Conservation (phyloP, 1,140 invertebrate species). For the Elymnias hypermnestra region DNA sequence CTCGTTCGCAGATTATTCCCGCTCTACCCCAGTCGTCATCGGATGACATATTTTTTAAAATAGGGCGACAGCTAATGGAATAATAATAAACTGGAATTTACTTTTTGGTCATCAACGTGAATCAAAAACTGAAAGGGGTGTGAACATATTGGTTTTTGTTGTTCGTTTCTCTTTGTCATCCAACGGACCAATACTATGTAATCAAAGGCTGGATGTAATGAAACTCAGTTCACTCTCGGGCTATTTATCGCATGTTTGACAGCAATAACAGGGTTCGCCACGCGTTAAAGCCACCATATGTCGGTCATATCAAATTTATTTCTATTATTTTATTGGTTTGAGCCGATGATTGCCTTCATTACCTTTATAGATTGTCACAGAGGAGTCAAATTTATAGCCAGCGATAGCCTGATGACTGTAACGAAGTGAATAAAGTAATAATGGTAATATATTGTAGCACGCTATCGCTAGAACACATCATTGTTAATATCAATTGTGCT, state of each 20-base stretch:
- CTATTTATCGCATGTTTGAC: conserved; percentile 75
- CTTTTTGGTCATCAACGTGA: conserved; percentile 71
- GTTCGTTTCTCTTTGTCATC: conserved; percentile 63
- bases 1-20: conserved; percentile 51
- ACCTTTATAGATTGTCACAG: conserved; percentile 70
- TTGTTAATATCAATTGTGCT: conserved; percentile 31
- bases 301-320: conserved; percentile 76
- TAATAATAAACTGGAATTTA: conserved; percentile 75
- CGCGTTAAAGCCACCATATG: conserved; percentile 70
- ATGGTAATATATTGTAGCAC: conserved; percentile 64
- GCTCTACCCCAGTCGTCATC: conserved; percentile 63
- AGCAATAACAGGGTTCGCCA: conserved; percentile 70
- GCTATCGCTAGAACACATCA: conserved; percentile 35
- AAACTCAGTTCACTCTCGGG: conserved; percentile 55
- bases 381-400: conserved; percentile 70
- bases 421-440: conserved; percentile 67
- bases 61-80: conserved; percentile 70
- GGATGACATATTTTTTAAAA: conserved; percentile 74
- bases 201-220: conserved; percentile 66
- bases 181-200: conserved; percentile 69
- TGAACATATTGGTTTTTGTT: conserved; percentile 63
- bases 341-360: conserved; percentile 70
- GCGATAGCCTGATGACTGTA: conserved; percentile 69
- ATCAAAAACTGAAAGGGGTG: conserved; percentile 71
- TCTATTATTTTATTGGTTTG: conserved; percentile 74